A percentile compares a stretch with the other conserved stretches of the same genome.
Evolutionary conservation across 92 coral and sea anemone species (phyloP).

Genomic region (Porites rus): DNA sequence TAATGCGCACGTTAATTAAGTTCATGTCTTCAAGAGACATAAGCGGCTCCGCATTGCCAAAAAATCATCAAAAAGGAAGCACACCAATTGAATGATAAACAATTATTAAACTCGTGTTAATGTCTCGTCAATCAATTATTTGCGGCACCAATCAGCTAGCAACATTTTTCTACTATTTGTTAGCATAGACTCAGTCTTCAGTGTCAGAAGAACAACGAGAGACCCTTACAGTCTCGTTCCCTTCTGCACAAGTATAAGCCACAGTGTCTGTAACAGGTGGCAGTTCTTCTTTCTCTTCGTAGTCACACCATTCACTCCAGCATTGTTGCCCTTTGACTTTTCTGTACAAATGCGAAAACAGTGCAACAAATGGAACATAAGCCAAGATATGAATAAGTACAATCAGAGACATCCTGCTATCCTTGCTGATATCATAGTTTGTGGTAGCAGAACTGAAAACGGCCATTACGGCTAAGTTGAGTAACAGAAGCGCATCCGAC

Average conservation of each 20-base stretch:
- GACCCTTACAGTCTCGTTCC: not conserved
- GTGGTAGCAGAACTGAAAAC: constrained; percentile 69
- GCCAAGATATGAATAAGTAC: constrained; percentile 48
- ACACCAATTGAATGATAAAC: too few relatives aligned
- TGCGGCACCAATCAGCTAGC: not conserved
- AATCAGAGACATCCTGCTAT: constrained; percentile 37
- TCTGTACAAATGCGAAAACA: constrained; percentile 4
- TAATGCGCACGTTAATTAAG: too few relatives aligned
- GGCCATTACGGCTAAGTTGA: constrained; percentile 75
- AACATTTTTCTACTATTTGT: too few relatives aligned
- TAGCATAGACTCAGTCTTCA: not conserved
- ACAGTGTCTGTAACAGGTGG: not conserved
- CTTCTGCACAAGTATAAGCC: not conserved
- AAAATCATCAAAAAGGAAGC: too few relatives aligned
- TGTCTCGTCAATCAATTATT: too few relatives aligned
- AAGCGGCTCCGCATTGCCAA: too few relatives aligned
- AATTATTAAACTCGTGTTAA: too few relatives aligned
- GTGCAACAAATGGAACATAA: constrained; percentile 47
- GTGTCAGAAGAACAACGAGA: not conserved
- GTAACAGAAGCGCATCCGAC: constrained; percentile 78
- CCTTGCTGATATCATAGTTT: constrained; percentile 20
- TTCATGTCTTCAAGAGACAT: too few relatives aligned
- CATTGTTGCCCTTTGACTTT: constrained; percentile 7
- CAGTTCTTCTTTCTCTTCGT: not conserved
- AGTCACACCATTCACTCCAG: constrained; percentile 1